Evolutionary conservation across 2,888 invertebrate genomes (phyloP).

Genomic region (Diarsia mendica): DNA sequence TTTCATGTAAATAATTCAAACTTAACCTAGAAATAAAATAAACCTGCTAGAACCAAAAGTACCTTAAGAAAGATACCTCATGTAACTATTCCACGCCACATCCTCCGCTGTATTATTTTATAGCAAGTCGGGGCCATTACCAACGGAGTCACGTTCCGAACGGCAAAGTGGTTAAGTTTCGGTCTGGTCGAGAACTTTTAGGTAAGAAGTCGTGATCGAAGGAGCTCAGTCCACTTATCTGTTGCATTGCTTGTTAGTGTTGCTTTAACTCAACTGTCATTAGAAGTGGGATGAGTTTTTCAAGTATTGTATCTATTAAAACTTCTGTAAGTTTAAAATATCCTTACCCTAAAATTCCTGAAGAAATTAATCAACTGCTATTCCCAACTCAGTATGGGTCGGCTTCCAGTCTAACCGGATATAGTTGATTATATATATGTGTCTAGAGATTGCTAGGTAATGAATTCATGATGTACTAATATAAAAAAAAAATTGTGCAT

Average conservation of each 20-base stretch:
- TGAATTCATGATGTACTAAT: too few relatives aligned
- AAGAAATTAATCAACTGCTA: background rate
- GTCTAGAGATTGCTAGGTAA: too few relatives aligned
- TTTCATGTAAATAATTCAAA: background rate
- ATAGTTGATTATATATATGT: too few relatives aligned
- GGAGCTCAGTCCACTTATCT: slow-evolving; percentile 19
- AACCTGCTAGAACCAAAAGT: background rate
- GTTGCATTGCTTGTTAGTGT: background rate
- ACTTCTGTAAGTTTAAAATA: background rate
- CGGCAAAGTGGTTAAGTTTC: slow-evolving; percentile 20
- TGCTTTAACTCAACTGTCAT: background rate
- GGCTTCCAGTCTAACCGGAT: background rate
- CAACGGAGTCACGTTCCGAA: slow-evolving; percentile 24
- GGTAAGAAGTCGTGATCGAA: slow-evolving; percentile 11
- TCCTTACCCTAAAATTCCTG: background rate
- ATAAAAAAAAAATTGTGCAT: too few relatives aligned
- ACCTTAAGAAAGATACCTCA: background rate
- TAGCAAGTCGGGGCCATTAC: slow-evolving; percentile 24
- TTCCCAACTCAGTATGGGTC: background rate
- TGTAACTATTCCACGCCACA: slow-evolving; percentile 7
- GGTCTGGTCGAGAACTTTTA: slow-evolving; percentile 22
- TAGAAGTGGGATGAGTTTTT: background rate
- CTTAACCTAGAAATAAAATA: slow-evolving; percentile 3
- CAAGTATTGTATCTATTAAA: background rate
- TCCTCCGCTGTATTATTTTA: slow-evolving; percentile 18